Percentiles rank a stretch among this genome's conserved stretches.
Evolutionary conservation across 2,113 vertebrate genomes (phyloP).

Genomic region (Peucedramus taeniatus): DNA sequence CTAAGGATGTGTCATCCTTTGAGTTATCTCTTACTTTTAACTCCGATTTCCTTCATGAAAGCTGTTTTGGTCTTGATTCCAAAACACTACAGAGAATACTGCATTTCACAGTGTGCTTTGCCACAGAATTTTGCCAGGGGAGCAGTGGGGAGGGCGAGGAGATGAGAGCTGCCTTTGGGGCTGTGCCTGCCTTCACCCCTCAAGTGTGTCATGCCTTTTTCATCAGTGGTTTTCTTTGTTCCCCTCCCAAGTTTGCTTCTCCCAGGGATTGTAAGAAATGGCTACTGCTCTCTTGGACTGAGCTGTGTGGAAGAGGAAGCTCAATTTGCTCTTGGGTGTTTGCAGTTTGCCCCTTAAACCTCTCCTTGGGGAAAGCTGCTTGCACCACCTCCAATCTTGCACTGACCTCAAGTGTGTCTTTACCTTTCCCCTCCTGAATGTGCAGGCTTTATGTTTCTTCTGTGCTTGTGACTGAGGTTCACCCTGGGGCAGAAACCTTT

Average conservation of each 20-base stretch:
- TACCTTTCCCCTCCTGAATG: not conserved
- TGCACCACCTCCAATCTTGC: rapidly evolving
- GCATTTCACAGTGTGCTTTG: not conserved
- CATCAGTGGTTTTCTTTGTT: not conserved
- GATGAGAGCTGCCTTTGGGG: not conserved
- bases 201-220: not conserved
- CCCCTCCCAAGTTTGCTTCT: not conserved
- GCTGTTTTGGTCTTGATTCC: not conserved
- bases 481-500: not conserved
- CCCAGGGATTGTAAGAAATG: not conserved
- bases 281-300: not conserved
- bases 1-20: not conserved
- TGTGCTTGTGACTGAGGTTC: not conserved
- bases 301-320: not conserved
- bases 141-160: not conserved
- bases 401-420: not conserved
- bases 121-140: not conserved
- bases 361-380: not conserved
- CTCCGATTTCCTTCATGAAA: conserved; percentile 2
- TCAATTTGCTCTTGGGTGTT: not conserved
- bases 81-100: not conserved
- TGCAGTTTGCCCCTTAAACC: not conserved
- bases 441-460: not conserved
- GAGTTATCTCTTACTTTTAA: conserved; percentile 20
- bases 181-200: not conserved